Percentiles rank a stretch among this genome's conserved stretches.
Conservation (phyloP, 2,113 vertebrate species). For the Phocoena phocoena region DNA sequence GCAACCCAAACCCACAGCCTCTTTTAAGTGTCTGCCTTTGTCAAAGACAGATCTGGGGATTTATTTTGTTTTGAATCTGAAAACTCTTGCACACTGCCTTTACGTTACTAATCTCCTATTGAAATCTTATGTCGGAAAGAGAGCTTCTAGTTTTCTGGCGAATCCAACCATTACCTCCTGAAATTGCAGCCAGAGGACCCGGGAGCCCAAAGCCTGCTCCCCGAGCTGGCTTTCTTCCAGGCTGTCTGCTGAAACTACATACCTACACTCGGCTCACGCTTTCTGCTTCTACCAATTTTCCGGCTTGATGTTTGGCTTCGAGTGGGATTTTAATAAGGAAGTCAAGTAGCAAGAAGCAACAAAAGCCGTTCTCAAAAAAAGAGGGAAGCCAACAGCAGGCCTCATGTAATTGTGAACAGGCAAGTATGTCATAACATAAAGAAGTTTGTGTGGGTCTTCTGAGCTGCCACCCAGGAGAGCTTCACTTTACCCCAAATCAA, state of each 20-base stretch:
- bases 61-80: slow-evolving; percentile 54
- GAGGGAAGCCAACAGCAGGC: not conserved
- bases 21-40: slow-evolving; percentile 55
- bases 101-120: not conserved
- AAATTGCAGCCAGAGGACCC: not conserved
- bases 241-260: not conserved
- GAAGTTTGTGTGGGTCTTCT: not conserved
- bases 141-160: slow-evolving; percentile 27
- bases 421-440: accelerated
- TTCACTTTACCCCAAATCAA: not conserved
- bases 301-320: not conserved
- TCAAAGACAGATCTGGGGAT: not conserved
- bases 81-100: not conserved
- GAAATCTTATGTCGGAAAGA: slow-evolving; percentile 53
- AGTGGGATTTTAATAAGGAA: not conserved
- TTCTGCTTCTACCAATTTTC: not conserved
- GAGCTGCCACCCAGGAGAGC: not conserved
- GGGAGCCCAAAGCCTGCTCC: not conserved
- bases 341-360: not conserved
- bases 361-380: not conserved
- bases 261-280: accelerated
- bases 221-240: not conserved
- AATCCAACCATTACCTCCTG: slow-evolving; percentile 36
- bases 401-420: not conserved
- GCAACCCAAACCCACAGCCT: not conserved